Conservation (phyloP, 92 coral and sea anemone genomes). For the Porites cylindrica region DNA sequence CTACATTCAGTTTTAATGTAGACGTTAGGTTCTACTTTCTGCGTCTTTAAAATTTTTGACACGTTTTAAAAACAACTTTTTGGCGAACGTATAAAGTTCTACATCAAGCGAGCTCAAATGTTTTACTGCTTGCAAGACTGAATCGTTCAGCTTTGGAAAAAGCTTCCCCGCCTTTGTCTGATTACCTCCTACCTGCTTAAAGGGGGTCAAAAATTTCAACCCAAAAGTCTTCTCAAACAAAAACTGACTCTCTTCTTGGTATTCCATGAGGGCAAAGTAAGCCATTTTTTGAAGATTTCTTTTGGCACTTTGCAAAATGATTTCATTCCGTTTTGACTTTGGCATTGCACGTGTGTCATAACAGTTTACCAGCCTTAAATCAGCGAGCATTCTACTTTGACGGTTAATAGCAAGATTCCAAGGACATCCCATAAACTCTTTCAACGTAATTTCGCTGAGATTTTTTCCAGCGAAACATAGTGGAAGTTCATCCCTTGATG, state of each 20-base stretch:
- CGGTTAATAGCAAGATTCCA: conserved; percentile 95
- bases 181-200: conserved; percentile 61
- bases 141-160: conserved; percentile 31
- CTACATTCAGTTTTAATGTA: too few relatives aligned
- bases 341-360: conserved; percentile 68
- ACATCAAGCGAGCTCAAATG: conserved; percentile 78
- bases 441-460: conserved; percentile 75
- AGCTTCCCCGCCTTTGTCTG: conserved; percentile 77
- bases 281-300: conserved; percentile 83
- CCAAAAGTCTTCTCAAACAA: conserved; percentile 93
- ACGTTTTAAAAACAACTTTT: conserved; percentile 81
- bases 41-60: conserved; percentile 72
- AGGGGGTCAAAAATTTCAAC: conserved; percentile 69
- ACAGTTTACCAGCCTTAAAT: conserved; percentile 82
- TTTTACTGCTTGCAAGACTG: conserved; percentile 37
- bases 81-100: conserved; percentile 82
- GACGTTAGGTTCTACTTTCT: background rate
- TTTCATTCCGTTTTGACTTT: conserved; percentile 59
- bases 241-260: conserved; percentile 90
- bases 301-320: conserved; percentile 82
- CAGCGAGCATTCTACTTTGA: conserved; percentile 94
- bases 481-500: conserved; percentile 82
- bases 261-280: conserved; percentile 93
- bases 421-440: conserved; percentile 73
- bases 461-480: conserved; percentile 73